These are phyloP conservation scores for Amblyjoppa fuscipennis DNA, from an alignment of 2,888 invertebrate genomes.

Conservation along the genomic window DNA sequence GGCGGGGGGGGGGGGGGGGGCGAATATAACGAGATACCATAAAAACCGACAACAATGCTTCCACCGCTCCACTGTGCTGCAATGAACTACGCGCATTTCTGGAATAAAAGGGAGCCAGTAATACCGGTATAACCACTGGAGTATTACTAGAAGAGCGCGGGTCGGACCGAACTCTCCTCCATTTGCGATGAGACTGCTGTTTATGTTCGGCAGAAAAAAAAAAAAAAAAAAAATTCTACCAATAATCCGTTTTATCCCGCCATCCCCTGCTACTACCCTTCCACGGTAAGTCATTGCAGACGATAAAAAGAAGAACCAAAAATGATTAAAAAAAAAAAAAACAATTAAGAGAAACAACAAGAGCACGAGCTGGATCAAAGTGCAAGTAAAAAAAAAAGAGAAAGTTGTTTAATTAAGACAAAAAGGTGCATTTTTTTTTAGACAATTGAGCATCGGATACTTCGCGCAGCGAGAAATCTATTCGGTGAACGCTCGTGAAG, in stretches of 20 bases:
- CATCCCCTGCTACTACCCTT: too few relatives aligned
- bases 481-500: slow-evolving; percentile 2
- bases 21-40: slow-evolving; percentile 66
- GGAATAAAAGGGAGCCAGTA: slow-evolving; percentile 45
- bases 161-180: neutral
- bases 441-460: neutral
- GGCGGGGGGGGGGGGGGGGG: slow-evolving; percentile 46
- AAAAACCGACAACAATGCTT: slow-evolving; percentile 59
- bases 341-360: neutral
- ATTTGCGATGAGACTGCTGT: neutral
- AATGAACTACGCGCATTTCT: neutral
- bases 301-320: neutral
- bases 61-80: slow-evolving; percentile 10
- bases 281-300: neutral
- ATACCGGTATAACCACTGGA: slow-evolving; percentile 21
- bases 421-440: neutral
- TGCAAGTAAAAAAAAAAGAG: neutral
- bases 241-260: too few relatives aligned
- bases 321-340: neutral
- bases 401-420: neutral
- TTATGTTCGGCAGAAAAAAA: neutral
- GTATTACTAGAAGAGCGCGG: slow-evolving; percentile 32
- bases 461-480: neutral
- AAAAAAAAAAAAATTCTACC: neutral
- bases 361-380: neutral